Base-by-base conservation (phyloP, 2,888 invertebrate species). In the Ischnura elegans region DNA sequence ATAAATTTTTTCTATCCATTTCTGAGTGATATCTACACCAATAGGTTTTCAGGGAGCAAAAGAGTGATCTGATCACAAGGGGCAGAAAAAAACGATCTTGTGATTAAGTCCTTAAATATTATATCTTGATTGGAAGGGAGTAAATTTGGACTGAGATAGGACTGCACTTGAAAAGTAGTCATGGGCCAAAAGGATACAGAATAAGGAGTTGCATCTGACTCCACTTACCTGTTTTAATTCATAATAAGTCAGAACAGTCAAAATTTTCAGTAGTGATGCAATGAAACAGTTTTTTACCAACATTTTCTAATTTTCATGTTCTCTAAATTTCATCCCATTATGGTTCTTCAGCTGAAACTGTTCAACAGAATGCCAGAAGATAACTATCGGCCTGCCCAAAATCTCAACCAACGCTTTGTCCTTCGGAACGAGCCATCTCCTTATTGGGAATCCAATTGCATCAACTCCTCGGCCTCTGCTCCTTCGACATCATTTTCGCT, bases 351-450 rank as follows among this genome's bases (percentile, higher is more conserved):
- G 96, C 95, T 96, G 13, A 95, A 96, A 47, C 94, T 95, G 93
- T 96, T 96, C 95, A 95, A 96, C 29, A 96, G 96, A 90, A 95
- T 95, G 87, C 94, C 97, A 94, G 95, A 95, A 45, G 95, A 96
- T 94, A 97, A 97, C 94, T 97, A 95, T 94, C 96, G 97, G 93
- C 95, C 95, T 10, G 94, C 96, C 4, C 96, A 96, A 94, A 95
- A 95, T 21, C 94, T 96, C 36, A 96, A 96, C 94, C 95, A 95
- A 3, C 95, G 96, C 93, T 90, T 90, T 36, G 90, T 90, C 13
- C 90, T 90, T 43, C 90, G 61, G 2, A 90, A 90, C 42, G n/a
- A 76, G 29, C 76, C 76, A 76, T 29, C 29, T 2, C 36, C 87
- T 94, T n/a, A n/a, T n/a, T 16, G 93, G 95, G 21, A 93, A 94